These are phyloP conservation scores for Eilema griseolum DNA, from an alignment of 2,888 invertebrate species.

Conservation along the genomic window DNA sequence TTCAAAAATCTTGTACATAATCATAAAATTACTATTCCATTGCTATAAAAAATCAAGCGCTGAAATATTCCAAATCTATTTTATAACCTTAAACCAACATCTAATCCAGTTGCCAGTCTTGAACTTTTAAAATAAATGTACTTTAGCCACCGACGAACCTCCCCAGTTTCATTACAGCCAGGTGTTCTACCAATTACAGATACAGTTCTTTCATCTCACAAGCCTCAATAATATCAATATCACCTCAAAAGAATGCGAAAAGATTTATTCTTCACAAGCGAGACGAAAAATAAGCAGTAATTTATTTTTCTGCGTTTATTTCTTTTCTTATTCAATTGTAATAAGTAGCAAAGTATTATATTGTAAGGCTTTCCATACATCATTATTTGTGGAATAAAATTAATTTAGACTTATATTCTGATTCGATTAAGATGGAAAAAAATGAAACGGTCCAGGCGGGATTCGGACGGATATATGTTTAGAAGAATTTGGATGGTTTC, in stretches of 20 bases:
- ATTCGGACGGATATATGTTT: no score
- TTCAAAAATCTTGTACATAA: not conserved
- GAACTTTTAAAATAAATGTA: constrained; percentile 1
- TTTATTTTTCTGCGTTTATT: not conserved
- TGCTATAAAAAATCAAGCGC: not conserved
- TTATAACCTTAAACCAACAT: not conserved
- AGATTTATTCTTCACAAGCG: not conserved
- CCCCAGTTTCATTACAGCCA: not conserved
- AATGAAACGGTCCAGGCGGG: no score
- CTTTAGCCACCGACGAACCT: not conserved
- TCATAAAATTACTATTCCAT: not conserved
- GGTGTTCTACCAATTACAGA: constrained; percentile 1
- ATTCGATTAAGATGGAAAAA: no score
- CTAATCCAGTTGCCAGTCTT: not conserved
- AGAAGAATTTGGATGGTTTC: no score
- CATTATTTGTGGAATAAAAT: no score
- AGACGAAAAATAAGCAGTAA: not conserved
- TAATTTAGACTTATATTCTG: no score
- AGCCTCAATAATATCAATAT: not conserved
- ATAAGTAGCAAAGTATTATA: not conserved
- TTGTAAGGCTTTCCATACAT: not conserved
- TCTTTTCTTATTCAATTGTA: not conserved
- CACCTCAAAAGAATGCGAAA: not conserved
- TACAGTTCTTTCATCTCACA: not conserved
- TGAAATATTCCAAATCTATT: not conserved